phyloP scores from a whole-genome alignment of 2,113 vertebrate species.

The Hylia prasina region DNA sequence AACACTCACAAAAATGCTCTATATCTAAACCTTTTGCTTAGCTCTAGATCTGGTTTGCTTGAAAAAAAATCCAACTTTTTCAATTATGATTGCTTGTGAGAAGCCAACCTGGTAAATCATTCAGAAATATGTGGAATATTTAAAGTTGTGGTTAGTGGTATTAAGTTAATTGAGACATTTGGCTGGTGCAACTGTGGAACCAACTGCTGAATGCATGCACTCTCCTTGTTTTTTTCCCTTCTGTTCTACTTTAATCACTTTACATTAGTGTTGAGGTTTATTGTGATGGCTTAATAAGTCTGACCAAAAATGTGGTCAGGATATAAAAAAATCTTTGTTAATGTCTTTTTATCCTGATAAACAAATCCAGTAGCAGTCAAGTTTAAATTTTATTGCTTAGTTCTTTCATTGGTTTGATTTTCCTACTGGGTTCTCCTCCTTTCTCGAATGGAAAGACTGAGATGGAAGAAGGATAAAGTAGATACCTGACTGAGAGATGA shows the following conservation, averaged over 20 bases:
- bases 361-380: background rate
- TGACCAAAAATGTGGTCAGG: background rate
- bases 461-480: background rate
- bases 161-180: background rate
- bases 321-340: background rate
- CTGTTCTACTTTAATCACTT: background rate
- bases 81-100: background rate
- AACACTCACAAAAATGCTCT: background rate
- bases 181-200: background rate
- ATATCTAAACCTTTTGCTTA: background rate
- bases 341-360: background rate
- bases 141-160: background rate
- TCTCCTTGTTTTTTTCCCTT: background rate
- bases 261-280: background rate
- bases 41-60: background rate
- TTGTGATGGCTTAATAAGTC: background rate
- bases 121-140: background rate
- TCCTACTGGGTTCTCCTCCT: background rate
- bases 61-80: background rate
- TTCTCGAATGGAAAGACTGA: background rate
- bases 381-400: background rate
- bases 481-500: background rate
- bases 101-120: background rate
- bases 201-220: background rate
- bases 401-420: background rate